Conservation (phyloP, 2,888 invertebrate genomes). For the Laspeyria flexula region DNA sequence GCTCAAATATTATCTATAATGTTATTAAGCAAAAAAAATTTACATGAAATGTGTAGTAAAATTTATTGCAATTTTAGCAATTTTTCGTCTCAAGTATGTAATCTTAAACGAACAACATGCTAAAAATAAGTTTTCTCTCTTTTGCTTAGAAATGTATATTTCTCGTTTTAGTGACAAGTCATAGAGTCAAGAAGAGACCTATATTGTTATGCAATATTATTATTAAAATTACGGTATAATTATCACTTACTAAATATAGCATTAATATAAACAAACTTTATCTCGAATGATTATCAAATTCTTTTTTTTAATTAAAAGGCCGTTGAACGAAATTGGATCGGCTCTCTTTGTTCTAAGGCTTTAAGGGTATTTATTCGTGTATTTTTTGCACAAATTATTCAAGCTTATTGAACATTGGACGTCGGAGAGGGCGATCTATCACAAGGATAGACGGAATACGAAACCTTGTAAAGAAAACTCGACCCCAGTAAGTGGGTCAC, state of each 20-base stretch:
- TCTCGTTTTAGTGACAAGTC: no score
- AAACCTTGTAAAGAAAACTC: slow-evolving; percentile 60
- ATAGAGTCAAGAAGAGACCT: no score
- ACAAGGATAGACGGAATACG: slow-evolving; percentile 60
- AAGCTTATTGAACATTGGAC: slow-evolving; percentile 72
- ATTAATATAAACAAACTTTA: slow-evolving; percentile 46
- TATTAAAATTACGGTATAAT: not conserved
- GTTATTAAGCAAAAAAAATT: no score
- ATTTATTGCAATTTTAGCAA: no score
- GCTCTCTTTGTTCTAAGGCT: slow-evolving; percentile 58
- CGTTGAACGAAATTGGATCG: slow-evolving; percentile 59
- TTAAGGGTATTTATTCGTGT: slow-evolving; percentile 59
- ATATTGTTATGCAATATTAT: no score
- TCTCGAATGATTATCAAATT: slow-evolving; percentile 51
- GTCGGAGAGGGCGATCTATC: slow-evolving; percentile 70
- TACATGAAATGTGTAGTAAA: no score
- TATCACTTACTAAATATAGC: slow-evolving; percentile 18
- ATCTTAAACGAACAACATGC: no score
- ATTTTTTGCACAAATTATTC: slow-evolving; percentile 74
- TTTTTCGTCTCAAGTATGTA: no score
- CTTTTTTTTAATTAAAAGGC: slow-evolving; percentile 63
- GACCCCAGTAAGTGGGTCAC: slow-evolving; percentile 68
- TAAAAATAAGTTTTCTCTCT: no score
- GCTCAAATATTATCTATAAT: no score
- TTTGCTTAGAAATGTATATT: no score